Evolutionary conservation across 2,888 invertebrate genomes (phyloP).

Genomic region (Dermolepida albohirtum): DNA sequence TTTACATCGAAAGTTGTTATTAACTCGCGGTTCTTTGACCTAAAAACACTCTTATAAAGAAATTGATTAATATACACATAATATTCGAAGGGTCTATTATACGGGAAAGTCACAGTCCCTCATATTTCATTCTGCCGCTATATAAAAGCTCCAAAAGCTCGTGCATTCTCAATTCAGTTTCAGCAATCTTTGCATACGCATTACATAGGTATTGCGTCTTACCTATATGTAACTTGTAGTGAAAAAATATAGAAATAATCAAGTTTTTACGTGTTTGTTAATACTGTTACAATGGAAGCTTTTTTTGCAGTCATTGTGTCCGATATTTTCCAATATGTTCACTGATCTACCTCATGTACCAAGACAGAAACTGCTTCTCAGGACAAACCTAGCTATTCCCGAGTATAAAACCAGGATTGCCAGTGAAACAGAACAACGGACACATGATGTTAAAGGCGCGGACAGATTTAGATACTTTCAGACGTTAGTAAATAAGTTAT

Average conservation of each 20-base stretch:
- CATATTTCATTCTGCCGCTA: too few species aligned
- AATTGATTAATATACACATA: too few species aligned
- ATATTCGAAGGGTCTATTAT: too few species aligned
- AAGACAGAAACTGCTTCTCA: constrained; percentile 64
- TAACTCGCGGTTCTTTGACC: too few species aligned
- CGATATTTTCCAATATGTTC: constrained; percentile 72
- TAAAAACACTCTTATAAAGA: too few species aligned
- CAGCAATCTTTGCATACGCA: too few species aligned
- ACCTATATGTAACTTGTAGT: too few species aligned
- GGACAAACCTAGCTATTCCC: constrained; percentile 58
- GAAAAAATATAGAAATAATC: constrained; percentile 3
- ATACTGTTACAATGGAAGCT: neutral
- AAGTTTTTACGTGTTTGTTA: neutral
- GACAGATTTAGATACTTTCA: constrained; percentile 50
- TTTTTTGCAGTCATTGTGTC: constrained; percentile 67
- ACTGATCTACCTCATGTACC: constrained; percentile 68
- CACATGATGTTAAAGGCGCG: constrained; percentile 46
- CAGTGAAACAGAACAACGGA: neutral
- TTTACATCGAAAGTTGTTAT: too few species aligned
- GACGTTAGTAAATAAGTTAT: constrained; percentile 41
- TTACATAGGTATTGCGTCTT: neutral
- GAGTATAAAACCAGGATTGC: neutral
- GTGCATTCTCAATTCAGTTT: neutral
- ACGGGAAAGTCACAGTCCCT: too few species aligned
- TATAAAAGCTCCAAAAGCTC: neutral